Percentiles rank a stretch among this genome's conserved stretches.
phyloP scores from a whole-genome alignment of 2,113 vertebrate species.

The Silurus glanis region DNA sequence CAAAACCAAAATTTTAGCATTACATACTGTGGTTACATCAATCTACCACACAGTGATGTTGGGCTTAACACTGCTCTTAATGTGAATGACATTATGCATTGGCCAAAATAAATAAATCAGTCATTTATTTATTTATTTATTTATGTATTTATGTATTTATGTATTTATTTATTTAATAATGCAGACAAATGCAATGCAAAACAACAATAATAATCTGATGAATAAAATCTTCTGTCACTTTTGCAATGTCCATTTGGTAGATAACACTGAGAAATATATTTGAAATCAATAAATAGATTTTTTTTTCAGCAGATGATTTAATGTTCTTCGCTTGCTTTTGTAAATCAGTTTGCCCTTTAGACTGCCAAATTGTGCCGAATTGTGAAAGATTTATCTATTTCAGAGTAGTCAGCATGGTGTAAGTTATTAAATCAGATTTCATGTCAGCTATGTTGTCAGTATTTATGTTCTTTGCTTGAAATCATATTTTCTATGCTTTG shows the following conservation, averaged over 20 bases:
- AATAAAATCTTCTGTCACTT: constrained; percentile 2
- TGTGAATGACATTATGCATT: not conserved
- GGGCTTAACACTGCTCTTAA: not conserved
- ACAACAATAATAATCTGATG: not conserved
- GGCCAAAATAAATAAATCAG: not conserved
- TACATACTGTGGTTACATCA: not conserved
- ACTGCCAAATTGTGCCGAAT: not conserved
- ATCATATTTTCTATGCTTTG: not conserved
- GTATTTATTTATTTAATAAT: not conserved
- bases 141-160: no score
- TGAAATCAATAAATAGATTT: not conserved
- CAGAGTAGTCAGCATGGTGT: not conserved
- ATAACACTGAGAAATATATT: not conserved
- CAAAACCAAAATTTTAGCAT: not conserved
- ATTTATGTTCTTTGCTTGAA: not conserved
- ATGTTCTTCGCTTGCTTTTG: constrained; percentile 11
- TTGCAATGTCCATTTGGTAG: not conserved
- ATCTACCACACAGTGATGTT: not conserved
- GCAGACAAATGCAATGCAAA: not conserved
- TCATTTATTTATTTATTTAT: not conserved
- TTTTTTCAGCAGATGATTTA: not conserved
- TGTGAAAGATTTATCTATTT: not conserved
- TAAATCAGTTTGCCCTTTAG: not conserved
- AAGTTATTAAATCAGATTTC: not conserved
- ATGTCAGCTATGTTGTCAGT: not conserved